Conservation (phyloP, 2,888 invertebrate genomes). For the Hypercompe scribonia region DNA sequence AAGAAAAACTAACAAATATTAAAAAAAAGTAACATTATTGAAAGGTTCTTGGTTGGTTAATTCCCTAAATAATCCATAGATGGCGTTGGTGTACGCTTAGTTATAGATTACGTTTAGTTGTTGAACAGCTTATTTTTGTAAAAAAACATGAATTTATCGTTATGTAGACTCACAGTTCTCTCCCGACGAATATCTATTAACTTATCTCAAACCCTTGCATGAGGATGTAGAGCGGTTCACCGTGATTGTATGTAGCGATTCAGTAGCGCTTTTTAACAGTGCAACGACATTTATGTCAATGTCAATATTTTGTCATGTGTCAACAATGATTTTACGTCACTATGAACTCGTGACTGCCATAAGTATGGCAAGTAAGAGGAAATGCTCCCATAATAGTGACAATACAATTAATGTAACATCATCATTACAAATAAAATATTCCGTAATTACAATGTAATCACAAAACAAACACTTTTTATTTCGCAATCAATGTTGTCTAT, state of each 20-base stretch:
- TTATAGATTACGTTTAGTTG: neutral
- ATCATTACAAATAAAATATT: too few species aligned
- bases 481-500: too few species aligned
- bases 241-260: neutral
- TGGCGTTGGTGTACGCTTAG: neutral
- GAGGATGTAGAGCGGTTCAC: neutral
- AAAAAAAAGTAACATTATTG: neutral
- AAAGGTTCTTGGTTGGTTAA: neutral
- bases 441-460: too few species aligned
- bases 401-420: neutral
- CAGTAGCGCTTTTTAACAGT: neutral
- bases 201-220: neutral
- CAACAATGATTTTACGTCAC: neutral
- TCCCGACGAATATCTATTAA: neutral
- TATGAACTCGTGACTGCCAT: neutral
- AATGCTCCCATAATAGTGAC: too few species aligned
- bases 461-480: too few species aligned
- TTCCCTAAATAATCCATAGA: conserved; percentile 8
- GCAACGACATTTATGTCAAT: neutral
- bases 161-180: neutral
- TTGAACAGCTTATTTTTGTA: neutral
- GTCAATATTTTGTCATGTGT: too few species aligned
- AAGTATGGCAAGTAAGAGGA: too few species aligned
- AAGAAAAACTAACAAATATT: neutral
- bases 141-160: neutral